Base-by-base conservation (phyloP, 2,797 vertebrate genomes). In the Calcarius lapponicus region DNA sequence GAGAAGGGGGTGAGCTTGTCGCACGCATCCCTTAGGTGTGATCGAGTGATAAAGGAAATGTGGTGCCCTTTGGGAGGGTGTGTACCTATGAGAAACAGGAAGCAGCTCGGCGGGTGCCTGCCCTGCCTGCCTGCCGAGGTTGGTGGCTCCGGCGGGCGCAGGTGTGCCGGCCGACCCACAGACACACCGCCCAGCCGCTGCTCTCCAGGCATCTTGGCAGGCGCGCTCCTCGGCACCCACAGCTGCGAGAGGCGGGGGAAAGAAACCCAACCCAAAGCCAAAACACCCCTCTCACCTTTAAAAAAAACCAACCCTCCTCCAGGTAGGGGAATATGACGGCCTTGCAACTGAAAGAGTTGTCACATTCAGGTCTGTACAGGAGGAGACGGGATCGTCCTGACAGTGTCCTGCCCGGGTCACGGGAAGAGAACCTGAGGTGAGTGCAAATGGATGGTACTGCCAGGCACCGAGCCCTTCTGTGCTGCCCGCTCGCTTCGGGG, bases 361-460 rank as follows among this genome's bases (percentile, higher is more conserved):
- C 98, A 74, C 98, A 99, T 74, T 99, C 99, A 29, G 98, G 98
- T 96, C 98, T 99, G 96, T 99, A 99, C 98, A 98, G 99, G 93
- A 98, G 99, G 83, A 98, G 99, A 96, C 98, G 99, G 92, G 99
- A 99, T 89, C 98, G 98, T 16, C 98, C 98, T 3, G 98, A 98
- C 72, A 98, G 98, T 61, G 70, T 97, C 96, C 87, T 97, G 40
- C 97, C 93, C 17, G 97, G 97, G 90, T 90, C 98, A 32, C 97
- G 98, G 1, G 97, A 97, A 80, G 98, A 98, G 87, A 98, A 97
- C 86, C 90, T 98, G 95, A 99, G 99, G 99, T 99, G 97, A 98
- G 98, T 98, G 76, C 2, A 13, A 54, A 64, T 45, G 51, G 91
- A 79, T 17, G 43, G 73, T 82, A 42, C 65, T 11, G 26, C 26